A percentile compares a stretch with the other conserved stretches of the same genome.
phyloP scores from a whole-genome alignment of 2,888 invertebrate genomes.

The Ophion ventricosus region DNA sequence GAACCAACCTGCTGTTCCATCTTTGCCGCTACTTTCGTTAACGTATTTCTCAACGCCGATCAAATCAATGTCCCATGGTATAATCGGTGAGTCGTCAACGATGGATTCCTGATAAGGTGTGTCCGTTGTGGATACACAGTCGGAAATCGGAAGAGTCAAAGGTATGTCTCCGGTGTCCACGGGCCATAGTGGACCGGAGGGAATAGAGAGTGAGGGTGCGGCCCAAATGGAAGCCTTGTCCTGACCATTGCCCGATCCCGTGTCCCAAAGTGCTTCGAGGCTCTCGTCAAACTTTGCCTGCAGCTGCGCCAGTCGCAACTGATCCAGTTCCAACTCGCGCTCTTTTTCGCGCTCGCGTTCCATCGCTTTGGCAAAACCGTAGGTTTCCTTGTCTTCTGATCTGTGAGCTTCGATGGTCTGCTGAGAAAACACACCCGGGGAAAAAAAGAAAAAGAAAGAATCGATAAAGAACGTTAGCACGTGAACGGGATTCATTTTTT shows the following conservation, averaged over 20 bases:
- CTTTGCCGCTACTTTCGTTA: conserved; percentile 76
- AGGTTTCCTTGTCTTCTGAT: conserved; percentile 78
- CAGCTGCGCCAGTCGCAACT: conserved; percentile 86
- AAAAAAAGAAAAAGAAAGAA: neutral
- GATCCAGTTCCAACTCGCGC: conserved; percentile 82
- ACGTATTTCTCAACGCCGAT: conserved; percentile 79
- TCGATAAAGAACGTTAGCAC: neutral
- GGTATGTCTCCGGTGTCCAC: conserved; percentile 75
- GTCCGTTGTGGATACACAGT: conserved; percentile 72
- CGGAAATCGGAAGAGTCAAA: conserved; percentile 75
- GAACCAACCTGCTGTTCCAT: conserved; percentile 74
- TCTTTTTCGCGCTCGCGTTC: conserved; percentile 79
- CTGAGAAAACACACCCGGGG: conserved; percentile 34
- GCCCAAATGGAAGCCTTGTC: conserved; percentile 82
- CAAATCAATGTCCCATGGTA: conserved; percentile 81
- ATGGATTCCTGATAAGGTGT: conserved; percentile 77
- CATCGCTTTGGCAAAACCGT: conserved; percentile 80
- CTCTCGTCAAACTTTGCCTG: conserved; percentile 89
- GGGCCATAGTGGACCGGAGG: conserved; percentile 81
- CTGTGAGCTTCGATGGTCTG: conserved; percentile 75
- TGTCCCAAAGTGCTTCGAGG: conserved; percentile 88
- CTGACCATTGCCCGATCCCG: conserved; percentile 83
- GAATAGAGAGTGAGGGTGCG: conserved; percentile 81
- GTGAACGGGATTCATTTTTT: neutral
- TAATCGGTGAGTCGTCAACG: conserved; percentile 79